Base-by-base conservation (phyloP, 2,888 invertebrate species). In the Cyaniris semiargus region DNA sequence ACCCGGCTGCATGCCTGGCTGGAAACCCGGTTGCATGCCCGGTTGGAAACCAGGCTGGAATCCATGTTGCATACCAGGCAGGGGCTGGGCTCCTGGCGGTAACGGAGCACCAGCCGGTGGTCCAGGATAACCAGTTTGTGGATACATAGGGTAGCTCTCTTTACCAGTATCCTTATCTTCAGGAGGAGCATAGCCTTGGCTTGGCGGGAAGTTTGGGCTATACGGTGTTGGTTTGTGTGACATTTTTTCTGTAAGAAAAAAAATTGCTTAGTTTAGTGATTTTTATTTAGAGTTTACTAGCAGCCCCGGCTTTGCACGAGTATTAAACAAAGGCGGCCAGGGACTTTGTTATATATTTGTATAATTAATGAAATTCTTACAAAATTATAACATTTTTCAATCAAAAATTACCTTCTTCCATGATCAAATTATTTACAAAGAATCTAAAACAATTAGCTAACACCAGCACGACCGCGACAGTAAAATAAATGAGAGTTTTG, bases 211-310 rank as follows among this genome's bases (percentile, higher is more conserved):
- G 82, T 94, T 94, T 27, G 94, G 94, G 4, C 93, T 88, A 78
- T 91, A 93, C 23, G 92, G 90, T 18, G 86, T 88, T 76, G 83
- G 87, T 83, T 92, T 91, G 82, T 94, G 92, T 1, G 94, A 93
- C 94, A 94, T 93, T n/a, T 80, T 88, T 78, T 78, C 81, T 76
- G 76, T 60, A 76, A 76, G 31, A 27, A 18, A 8, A 15, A 76
- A n/a, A n/a, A n/a, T n/a, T n/a, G 18, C 31, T 58, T 58, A 71
- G 78, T 53, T 48, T 53, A 75, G 18, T 23, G 27, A 5, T 53
- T 48, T 23, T 21, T 66, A 27, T 66, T 23, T 3, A 27, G 15
- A 13, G 23, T 31, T 18, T 23, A 60, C 7, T 23, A 23, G 21
- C 21, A n/a, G 3, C 18, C 1, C 18, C 3, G 15, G 18, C 18